Base-by-base conservation (phyloP, 1,140 invertebrate genomes). In the Papilio polyxenes region DNA sequence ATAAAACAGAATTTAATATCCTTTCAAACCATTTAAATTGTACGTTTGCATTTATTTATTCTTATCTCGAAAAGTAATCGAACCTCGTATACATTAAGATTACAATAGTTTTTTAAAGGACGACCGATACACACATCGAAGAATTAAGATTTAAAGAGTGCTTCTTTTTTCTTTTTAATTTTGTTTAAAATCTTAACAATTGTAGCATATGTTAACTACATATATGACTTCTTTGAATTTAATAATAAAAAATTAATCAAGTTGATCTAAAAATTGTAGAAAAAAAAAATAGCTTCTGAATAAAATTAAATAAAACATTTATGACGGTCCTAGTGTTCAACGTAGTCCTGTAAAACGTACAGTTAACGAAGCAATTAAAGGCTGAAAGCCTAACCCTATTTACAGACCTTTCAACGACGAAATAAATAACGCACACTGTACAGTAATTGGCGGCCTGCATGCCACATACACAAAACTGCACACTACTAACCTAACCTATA, bases 391-490 rank as follows among this genome's bases (percentile, higher is more conserved):
- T 31, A 31, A 31, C 20, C 1, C 62, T 65, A 65, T 65, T 31
- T 65, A 65, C 23, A 65, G 65, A 37, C 23, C 65, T 72, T 72
- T 72, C 65, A 72, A 72, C 11, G 31, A 72, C 31, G 11, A 72
- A 72, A 31, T 72, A 37, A 72, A 72, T 72, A 72, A 72, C 65
- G 31, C 31, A 72, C 65, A 37, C 65, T 1, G 65, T 72, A 37
- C 23, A 72, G 65, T 72, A 72, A 72, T 72, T 72, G 65, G 65
- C 65, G 65, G 65, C 7, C 65, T 37, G 65, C 31, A 31, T 15
- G 11, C 11, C 6, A 72, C 31, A 72, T 72, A 37, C 65, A 72
- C 31, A 72, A 20, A 72, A 72, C 31, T 72, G 65, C 11, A 72
- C 37, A 72, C 65, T 40, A 37, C 62, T 13, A 37, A 7, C 31